A percentile compares a stretch with the other conserved stretches of the same genome.
These are phyloP conservation scores for Tarsius wallacei DNA, from an alignment of 2,797 vertebrate genomes.

Conservation along the genomic window DNA sequence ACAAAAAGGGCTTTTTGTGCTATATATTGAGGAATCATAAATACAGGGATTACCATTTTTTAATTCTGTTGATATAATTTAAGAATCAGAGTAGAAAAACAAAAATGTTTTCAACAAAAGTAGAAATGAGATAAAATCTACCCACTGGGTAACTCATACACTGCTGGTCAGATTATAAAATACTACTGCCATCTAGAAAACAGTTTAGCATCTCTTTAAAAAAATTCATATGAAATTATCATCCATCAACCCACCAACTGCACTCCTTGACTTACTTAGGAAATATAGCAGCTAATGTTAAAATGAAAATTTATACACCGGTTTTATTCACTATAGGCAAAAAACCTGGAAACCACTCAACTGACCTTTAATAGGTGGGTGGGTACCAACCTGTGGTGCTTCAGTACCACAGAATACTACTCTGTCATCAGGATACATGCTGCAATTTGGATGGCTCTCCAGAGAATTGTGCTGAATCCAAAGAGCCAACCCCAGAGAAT, in stretches of 20 bases:
- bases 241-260: fast-evolving
- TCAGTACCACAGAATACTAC: fast-evolving
- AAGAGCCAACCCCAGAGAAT: fast-evolving
- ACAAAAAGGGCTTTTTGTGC: neutral
- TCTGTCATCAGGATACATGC: neutral
- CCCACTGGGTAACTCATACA: neutral
- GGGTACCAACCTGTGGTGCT: neutral
- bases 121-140: neutral
- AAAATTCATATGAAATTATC: neutral
- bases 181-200: neutral
- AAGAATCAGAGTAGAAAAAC: neutral
- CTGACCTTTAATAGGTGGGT: neutral
- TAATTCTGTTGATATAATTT: neutral
- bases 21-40: neutral
- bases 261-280: too few relatives aligned
- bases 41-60: neutral
- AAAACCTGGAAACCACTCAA: too few relatives aligned
- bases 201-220: neutral
- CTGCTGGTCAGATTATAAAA: fast-evolving
- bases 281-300: neutral
- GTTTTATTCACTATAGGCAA: neutral
- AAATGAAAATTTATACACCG: neutral
- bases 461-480: too few relatives aligned
- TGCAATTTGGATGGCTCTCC: too few relatives aligned
- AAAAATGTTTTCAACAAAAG: neutral